A percentile compares a stretch with the other conserved stretches of the same genome.
Evolutionary conservation across 2,888 invertebrate species (phyloP).

Genomic region (Pristionchus exspectatus): DNA sequence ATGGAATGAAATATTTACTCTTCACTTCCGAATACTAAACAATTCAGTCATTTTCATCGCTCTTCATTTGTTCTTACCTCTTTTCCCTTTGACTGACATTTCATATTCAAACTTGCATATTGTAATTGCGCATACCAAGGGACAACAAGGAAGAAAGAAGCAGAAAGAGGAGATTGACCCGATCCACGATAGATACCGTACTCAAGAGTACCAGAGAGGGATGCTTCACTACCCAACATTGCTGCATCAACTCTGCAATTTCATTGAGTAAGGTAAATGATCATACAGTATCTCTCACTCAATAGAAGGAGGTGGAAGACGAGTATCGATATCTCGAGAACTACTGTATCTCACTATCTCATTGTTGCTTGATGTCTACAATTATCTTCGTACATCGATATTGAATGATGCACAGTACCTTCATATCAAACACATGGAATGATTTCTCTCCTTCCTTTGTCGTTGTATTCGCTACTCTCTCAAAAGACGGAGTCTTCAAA

Average conservation of each 20-base stretch:
- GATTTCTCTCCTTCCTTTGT: neutral
- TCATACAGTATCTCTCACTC: constrained; percentile 19
- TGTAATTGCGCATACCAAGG: constrained; percentile 51
- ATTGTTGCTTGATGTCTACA: constrained; percentile 19
- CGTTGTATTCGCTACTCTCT: constrained; percentile 29
- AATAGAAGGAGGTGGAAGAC: neutral
- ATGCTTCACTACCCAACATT: constrained; percentile 33
- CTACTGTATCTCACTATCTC: constrained; percentile 2
- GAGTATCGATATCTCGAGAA: neutral
- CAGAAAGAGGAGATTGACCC: constrained; percentile 24
- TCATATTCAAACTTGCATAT: constrained; percentile 42
- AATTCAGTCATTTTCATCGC: neutral
- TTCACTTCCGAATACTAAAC: constrained; percentile 4
- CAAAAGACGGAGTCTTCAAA: constrained; percentile 38
- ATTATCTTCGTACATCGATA: neutral
- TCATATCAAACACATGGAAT: constrained; percentile 39
- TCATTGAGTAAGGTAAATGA: neutral
- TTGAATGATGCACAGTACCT: neutral
- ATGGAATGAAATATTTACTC: constrained; percentile 57
- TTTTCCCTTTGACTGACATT: neutral
- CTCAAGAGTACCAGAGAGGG: constrained; percentile 29
- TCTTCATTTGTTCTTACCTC: neutral
- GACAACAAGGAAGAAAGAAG: neutral
- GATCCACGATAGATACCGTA: constrained; percentile 37
- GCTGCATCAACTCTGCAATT: constrained; percentile 26